These are phyloP conservation scores for Empis stercorea DNA, from an alignment of 2,888 invertebrate genomes.

Conservation along the genomic window DNA sequence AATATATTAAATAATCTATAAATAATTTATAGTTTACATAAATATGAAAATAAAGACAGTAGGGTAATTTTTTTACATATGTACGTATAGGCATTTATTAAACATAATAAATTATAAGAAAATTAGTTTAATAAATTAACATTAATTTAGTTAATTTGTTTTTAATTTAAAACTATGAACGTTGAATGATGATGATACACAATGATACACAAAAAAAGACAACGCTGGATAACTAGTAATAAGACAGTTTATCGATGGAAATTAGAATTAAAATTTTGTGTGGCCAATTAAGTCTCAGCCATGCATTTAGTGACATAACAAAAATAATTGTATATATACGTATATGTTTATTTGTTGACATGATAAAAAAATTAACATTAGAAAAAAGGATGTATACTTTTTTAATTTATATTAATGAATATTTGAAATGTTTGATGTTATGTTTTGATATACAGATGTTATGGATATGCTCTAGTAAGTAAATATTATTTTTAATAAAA, in stretches of 20 bases:
- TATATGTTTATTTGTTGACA: too few species aligned
- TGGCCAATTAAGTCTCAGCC: background rate
- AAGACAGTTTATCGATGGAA: background rate
- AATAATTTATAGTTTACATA: too few species aligned
- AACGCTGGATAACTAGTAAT: too few species aligned
- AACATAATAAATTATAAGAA: conserved; percentile 14
- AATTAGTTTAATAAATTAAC: conserved; percentile 15
- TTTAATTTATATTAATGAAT: too few species aligned
- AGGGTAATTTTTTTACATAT: background rate
- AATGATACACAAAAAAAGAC: conserved; percentile 1
- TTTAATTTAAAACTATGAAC: conserved; percentile 10
- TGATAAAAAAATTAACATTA: too few species aligned
- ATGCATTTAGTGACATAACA: background rate
- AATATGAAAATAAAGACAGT: background rate
- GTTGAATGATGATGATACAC: conserved; percentile 9
- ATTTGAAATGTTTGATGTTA: too few species aligned
- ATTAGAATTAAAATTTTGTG: background rate
- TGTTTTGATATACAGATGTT: too few species aligned
- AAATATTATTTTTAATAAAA: too few species aligned
- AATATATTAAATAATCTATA: too few species aligned
- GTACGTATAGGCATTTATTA: conserved; percentile 3
- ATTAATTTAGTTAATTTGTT: conserved; percentile 15
- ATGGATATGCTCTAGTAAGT: too few species aligned
- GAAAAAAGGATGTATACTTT: too few species aligned
- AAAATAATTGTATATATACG: too few species aligned